A percentile compares a stretch with the other conserved stretches of the same genome.
Conservation (phyloP, 2,888 invertebrate species). For the Napeogenes inachia region DNA sequence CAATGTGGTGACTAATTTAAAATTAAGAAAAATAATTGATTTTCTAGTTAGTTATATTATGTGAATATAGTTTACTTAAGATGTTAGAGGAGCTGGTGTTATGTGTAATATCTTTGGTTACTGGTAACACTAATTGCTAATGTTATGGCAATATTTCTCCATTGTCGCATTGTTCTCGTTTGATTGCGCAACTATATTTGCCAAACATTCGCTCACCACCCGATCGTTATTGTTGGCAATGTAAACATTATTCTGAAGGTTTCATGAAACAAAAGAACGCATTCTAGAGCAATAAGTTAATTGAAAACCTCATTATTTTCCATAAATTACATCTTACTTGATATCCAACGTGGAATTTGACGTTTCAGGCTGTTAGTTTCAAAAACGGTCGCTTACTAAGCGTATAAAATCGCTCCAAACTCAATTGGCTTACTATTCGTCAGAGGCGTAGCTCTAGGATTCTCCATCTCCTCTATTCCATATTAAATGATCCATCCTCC, state of each 20-base stretch:
- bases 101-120: constrained; percentile 5
- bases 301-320: constrained; percentile 1
- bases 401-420: too few species aligned
- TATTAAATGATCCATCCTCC: too few species aligned
- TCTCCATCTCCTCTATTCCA: too few species aligned
- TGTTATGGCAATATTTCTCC: constrained; percentile 68
- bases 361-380: not conserved
- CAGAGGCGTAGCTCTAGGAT: too few species aligned
- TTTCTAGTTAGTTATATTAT: too few species aligned
- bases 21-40: too few species aligned
- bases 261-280: constrained; percentile 12
- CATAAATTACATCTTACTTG: constrained; percentile 3
- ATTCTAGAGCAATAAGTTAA: constrained; percentile 10
- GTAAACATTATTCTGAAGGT: constrained; percentile 43
- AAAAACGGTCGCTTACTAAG: not conserved
- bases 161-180: constrained; percentile 60
- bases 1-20: too few species aligned
- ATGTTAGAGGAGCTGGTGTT: constrained; percentile 20
- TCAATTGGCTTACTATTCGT: too few species aligned
- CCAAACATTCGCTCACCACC: constrained; percentile 59
- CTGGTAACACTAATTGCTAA: constrained; percentile 42
- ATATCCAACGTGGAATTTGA: not conserved
- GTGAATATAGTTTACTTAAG: not conserved
- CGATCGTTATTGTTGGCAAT: constrained; percentile 58
- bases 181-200: constrained; percentile 67